Evolutionary conservation across 2,797 vertebrate genomes (phyloP), one percentile per base, ranked within the genome.

Genomic region (Acrocephalus scirpaceus): DNA sequence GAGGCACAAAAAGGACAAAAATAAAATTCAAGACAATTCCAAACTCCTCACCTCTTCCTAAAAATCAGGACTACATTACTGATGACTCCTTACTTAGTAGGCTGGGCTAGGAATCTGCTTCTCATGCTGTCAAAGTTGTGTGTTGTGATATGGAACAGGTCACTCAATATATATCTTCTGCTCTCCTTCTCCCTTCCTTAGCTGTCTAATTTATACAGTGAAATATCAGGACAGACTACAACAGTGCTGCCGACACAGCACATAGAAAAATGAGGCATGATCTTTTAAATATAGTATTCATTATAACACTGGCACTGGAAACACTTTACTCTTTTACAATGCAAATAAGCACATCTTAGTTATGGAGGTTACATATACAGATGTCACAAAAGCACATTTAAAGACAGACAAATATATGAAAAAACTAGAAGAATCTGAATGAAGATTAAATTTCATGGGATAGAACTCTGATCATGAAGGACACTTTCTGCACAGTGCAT

Each of bases 201-300:
- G 47, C 44, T 70, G 51, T 50, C 80, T 95, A 93, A 96, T 91
- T 95, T 95, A 92, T 57, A 89, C 77, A 93, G 84, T 87, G 84
- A 93, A 96, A 76, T 87, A 92, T 36, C 92, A 87, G 77, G 71
- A 76, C 84, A 94, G 90, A 93, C 77, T 79, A 72, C 56, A 93
- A 72, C 67, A 47, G 42, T 87, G 84, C 86, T 92, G 94, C 58
- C 2, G 0, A 84, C 75, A 92, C n/a, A n/a, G 90, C 70, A 75
- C 10, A 10, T 10, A 73, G 83, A 30, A 90, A 94, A 94, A 92
- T 9, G 45, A 93, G 71, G 60, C 88, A 86, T 66, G 86, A 86
- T 86, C 70, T 90, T 90, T 93, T 76, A 92, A 96, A 95, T 77
- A 53, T 42, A 90, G 82, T 51, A 78, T 75, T 95, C 90, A 78